Percentiles rank a stretch among this genome's conserved stretches.
These are phyloP conservation scores for Molanna angustata DNA, from an alignment of 2,888 invertebrate species.

Conservation along the genomic window DNA sequence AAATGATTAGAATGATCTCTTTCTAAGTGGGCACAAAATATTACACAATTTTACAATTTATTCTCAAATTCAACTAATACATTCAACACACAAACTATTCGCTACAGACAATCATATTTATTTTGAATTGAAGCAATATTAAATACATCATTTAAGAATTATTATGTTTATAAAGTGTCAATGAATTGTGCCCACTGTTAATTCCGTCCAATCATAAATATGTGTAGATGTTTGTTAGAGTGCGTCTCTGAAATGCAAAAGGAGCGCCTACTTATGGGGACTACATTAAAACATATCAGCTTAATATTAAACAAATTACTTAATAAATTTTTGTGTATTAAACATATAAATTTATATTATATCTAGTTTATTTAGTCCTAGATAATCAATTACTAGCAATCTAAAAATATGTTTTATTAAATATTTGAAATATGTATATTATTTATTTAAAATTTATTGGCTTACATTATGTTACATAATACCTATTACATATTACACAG, in stretches of 20 bases:
- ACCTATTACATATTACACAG: too few relatives aligned
- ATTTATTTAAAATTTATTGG: too few relatives aligned
- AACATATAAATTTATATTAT: slow-evolving; percentile 31
- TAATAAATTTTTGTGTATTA: slow-evolving; percentile 49
- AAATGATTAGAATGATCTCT: too few relatives aligned
- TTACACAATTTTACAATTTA: too few relatives aligned
- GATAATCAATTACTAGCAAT: slow-evolving; percentile 31
- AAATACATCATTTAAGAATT: background rate
- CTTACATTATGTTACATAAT: too few relatives aligned
- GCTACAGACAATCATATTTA: slow-evolving; percentile 4
- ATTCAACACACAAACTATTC: background rate
- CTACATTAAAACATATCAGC: slow-evolving; percentile 72
- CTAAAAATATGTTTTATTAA: too few relatives aligned
- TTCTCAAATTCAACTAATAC: too few relatives aligned
- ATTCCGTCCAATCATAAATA: slow-evolving; percentile 55
- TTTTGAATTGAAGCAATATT: background rate
- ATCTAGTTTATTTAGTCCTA: slow-evolving; percentile 31
- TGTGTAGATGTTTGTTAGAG: slow-evolving; percentile 58
- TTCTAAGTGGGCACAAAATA: slow-evolving; percentile 31
- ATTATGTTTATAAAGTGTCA: background rate
- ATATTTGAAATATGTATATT: too few relatives aligned
- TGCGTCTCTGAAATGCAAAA: slow-evolving; percentile 55
- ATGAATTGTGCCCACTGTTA: slow-evolving; percentile 45
- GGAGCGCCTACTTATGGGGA: slow-evolving; percentile 55
- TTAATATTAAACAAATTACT: slow-evolving; percentile 56